phyloP scores from a whole-genome alignment of 2,113 vertebrate species.

The Machaerirhynchus nigripectus region DNA sequence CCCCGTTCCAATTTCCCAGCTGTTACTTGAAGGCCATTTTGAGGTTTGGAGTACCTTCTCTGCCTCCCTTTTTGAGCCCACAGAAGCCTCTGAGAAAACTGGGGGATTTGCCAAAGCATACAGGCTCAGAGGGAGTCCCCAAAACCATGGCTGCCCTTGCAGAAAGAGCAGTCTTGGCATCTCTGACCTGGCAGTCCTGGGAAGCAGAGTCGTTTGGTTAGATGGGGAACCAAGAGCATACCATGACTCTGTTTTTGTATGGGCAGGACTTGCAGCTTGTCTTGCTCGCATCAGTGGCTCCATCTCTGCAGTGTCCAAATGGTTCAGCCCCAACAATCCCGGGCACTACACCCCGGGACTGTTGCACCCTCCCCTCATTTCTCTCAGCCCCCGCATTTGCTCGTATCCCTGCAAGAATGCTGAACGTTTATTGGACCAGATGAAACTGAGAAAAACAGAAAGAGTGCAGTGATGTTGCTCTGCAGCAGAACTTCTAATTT shows the following conservation, averaged over 20 bases:
- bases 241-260: neutral
- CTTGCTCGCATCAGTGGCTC: neutral
- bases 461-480: neutral
- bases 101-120: neutral
- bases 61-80: neutral
- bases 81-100: neutral
- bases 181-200: neutral
- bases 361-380: neutral
- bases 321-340: neutral
- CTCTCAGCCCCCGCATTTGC: rapidly evolving
- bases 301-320: neutral
- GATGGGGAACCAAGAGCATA: neutral
- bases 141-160: neutral
- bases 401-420: neutral
- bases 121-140: neutral
- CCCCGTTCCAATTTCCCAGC: neutral
- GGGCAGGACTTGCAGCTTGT: neutral
- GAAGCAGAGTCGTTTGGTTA: neutral
- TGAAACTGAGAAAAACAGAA: neutral
- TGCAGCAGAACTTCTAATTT: neutral
- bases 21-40: neutral
- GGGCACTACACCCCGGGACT: rapidly evolving
- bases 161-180: neutral
- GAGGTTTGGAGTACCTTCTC: neutral
- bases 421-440: neutral